phyloP scores from a whole-genome alignment of 2,797 vertebrate species.

The Poecilia gillii region DNA sequence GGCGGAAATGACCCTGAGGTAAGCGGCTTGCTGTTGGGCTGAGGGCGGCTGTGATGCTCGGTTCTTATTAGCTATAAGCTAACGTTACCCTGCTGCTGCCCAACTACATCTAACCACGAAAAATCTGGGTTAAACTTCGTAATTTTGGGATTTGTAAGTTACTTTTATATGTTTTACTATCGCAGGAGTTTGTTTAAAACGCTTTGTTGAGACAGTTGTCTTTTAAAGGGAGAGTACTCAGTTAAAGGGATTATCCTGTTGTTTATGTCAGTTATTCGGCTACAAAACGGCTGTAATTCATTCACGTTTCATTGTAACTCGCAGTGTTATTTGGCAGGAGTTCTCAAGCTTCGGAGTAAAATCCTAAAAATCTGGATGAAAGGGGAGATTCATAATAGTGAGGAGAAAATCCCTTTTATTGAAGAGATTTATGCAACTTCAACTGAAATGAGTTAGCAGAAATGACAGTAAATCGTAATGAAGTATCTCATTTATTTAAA shows the following conservation, averaged over 20 bases:
- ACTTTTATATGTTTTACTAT: neutral
- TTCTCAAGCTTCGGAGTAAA: neutral
- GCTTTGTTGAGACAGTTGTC: neutral
- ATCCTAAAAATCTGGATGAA: neutral
- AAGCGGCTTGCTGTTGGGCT: constrained; percentile 27
- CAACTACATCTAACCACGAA: neutral
- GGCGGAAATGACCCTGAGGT: constrained; percentile 72
- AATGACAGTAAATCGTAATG: neutral
- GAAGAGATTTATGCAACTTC: neutral
- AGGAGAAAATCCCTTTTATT: neutral
- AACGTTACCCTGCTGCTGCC: neutral
- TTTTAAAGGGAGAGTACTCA: neutral
- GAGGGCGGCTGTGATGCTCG: constrained; percentile 11
- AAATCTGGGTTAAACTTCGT: neutral
- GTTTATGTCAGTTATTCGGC: neutral
- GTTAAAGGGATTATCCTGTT: neutral
- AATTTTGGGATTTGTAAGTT: neutral
- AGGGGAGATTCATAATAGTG: neutral
- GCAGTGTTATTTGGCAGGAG: neutral
- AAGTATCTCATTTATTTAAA: neutral
- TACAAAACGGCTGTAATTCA: neutral
- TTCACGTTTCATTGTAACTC: neutral
- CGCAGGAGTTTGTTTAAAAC: neutral
- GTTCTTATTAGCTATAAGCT: constrained; percentile 11
- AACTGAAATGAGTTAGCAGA: neutral